phyloP scores from a whole-genome alignment of 1,140 invertebrate species.

The Zelostemma sp. region DNA sequence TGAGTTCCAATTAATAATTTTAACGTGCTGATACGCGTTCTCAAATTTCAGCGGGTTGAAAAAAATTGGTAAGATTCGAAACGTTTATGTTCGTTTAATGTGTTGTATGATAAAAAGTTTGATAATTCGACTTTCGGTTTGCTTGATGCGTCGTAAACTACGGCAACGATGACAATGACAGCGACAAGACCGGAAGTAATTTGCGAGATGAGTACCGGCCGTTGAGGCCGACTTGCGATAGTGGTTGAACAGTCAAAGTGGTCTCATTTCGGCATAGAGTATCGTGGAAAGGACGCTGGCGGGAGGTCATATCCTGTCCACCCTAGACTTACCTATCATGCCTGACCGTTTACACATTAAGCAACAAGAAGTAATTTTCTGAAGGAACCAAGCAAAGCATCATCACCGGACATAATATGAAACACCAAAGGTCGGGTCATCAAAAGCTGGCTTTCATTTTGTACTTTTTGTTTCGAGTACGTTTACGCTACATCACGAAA shows the following conservation, averaged over 20 bases:
- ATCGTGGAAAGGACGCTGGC: slow-evolving; percentile 55
- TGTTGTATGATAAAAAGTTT: slow-evolving; percentile 30
- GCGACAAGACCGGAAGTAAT: slow-evolving; percentile 66
- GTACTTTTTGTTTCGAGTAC: not conserved
- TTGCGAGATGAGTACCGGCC: slow-evolving; percentile 66
- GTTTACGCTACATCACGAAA: too few species aligned
- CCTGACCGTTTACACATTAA: slow-evolving; percentile 47
- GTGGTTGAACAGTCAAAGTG: slow-evolving; percentile 70
- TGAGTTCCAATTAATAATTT: too few species aligned
- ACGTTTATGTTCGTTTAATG: slow-evolving; percentile 24
- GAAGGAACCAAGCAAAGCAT: slow-evolving; percentile 46
- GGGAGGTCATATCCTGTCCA: slow-evolving; percentile 69
- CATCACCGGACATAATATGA: slow-evolving; percentile 7
- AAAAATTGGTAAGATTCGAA: slow-evolving; percentile 48
- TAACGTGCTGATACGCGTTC: too few species aligned
- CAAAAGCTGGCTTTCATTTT: slow-evolving; percentile 9
- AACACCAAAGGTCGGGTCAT: not conserved
- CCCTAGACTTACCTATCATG: slow-evolving; percentile 46
- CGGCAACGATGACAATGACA: slow-evolving; percentile 29
- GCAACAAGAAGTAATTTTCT: slow-evolving; percentile 54
- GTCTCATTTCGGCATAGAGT: slow-evolving; percentile 63
- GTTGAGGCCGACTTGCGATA: slow-evolving; percentile 61
- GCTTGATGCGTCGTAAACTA: slow-evolving; percentile 33
- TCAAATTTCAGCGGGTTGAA: slow-evolving; percentile 66
- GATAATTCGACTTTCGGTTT: slow-evolving; percentile 25